Base-by-base conservation (phyloP, 64 coral and sea anemone species). In the Porites australiensis region DNA sequence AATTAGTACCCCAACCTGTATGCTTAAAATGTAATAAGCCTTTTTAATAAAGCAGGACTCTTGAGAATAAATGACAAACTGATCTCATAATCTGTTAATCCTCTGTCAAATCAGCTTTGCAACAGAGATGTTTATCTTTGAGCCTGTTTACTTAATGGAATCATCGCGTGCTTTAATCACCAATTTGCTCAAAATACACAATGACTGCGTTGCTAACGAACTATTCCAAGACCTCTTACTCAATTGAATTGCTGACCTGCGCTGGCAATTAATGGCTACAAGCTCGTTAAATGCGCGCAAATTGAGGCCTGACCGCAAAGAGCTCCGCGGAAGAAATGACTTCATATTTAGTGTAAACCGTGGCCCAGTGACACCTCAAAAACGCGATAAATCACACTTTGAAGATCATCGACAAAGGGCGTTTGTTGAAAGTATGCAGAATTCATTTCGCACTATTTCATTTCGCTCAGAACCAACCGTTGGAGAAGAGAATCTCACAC, bases 141-240 rank as follows among this genome's bases (percentile, higher is more conserved):
- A 22, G 8, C 60, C 8, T 82, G 79, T 82, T 82, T 82, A 82
- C 79, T 82, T 49, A 82, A 82, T 48, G 58, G 64, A 82, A 64
- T 47, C 2, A 14, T 19, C 60, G 13, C 79, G 37, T 63, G 79
- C 58, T 64, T 82, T 44, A 47, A 82, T 82, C 79, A 65, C 79
- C 44, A 64, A 82, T 82, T 50, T 80, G 44, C 66, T 23, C n/a
- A 23, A 21, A 73, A 73, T 73, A 73, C 43, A 82, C 60, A 82
- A 82, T 82, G 48, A 6, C 64, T 64, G 60, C 79, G 79, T 82
- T 64, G 79, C 79, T 64, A 82, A 46, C 23, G 37, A 19, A 18
- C 37, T 14, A 45, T 47, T 18, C 44, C 3, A 47, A 64, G 60
- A 18, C 13, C 12, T 37, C 37, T 13, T 3, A 11, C 37, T 64